Evolutionary conservation across 2,888 invertebrate species (phyloP).

Genomic region (Protodeltote pygarga): DNA sequence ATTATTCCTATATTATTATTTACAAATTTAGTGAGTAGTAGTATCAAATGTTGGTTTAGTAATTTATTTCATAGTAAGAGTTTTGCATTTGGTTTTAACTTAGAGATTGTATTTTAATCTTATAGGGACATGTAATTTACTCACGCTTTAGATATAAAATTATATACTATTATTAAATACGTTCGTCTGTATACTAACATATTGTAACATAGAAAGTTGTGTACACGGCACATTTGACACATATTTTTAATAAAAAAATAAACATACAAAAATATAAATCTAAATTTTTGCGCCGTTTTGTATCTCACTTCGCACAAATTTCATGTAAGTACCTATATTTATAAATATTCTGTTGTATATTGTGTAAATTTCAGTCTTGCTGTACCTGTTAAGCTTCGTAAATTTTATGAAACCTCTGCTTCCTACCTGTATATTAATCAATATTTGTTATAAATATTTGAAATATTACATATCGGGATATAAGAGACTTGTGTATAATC

Average conservation of each 20-base stretch:
- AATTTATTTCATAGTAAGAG: constrained; percentile 79
- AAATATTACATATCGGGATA: constrained; percentile 48
- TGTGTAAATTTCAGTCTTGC: constrained; percentile 68
- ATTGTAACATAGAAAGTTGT: constrained; percentile 45
- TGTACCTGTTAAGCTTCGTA: constrained; percentile 35
- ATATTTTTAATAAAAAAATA: constrained; percentile 31
- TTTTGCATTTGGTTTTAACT: constrained; percentile 76
- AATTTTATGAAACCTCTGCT: constrained; percentile 30
- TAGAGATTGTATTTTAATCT: constrained; percentile 72
- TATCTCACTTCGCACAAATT: constrained; percentile 47
- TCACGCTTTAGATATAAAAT: constrained; percentile 70
- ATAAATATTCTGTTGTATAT: constrained; percentile 63
- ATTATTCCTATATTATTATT: constrained; percentile 77
- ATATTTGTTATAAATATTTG: constrained; percentile 31
- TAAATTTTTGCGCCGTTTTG: constrained; percentile 32
- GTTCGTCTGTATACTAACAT: constrained; percentile 52
- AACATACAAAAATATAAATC: constrained; percentile 32
- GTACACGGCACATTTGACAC: constrained; percentile 44
- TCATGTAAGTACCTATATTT: constrained; percentile 44
- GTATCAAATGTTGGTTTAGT: constrained; percentile 67
- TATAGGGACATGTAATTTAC: constrained; percentile 71
- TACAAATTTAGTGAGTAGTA: constrained; percentile 75
- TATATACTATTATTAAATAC: constrained; percentile 51
- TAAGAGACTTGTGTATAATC: constrained; percentile 31
- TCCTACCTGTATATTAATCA: constrained; percentile 36